phyloP scores from a whole-genome alignment of 2,797 vertebrate genomes.

The Anas capensis region DNA sequence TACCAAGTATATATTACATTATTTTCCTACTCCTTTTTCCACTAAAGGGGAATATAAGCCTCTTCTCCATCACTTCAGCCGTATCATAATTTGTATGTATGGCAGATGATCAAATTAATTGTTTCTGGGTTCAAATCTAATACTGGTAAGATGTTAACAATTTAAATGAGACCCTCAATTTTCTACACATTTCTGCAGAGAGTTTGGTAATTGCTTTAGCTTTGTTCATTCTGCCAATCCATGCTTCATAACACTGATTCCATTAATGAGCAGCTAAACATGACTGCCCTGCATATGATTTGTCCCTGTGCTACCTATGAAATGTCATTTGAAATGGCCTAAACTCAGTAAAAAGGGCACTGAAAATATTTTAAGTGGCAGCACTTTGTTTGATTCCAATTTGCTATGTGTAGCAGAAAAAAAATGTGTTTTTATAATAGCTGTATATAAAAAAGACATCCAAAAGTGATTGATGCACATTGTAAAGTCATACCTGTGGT shows the following conservation, averaged over 20 bases:
- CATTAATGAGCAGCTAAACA: slow-evolving; percentile 62
- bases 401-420: neutral
- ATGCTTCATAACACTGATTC: slow-evolving; percentile 54
- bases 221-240: slow-evolving; percentile 31
- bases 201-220: slow-evolving; percentile 6
- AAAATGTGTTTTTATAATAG: neutral
- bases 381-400: neutral
- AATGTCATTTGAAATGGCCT: neutral
- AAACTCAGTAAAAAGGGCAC: slow-evolving; percentile 11
- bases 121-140: slow-evolving; percentile 62
- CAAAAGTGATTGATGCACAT: neutral
- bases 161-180: slow-evolving; percentile 69
- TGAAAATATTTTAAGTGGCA: neutral
- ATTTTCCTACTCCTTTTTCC: slow-evolving; percentile 15
- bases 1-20: neutral
- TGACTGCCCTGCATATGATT: slow-evolving; percentile 26
- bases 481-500: neutral
- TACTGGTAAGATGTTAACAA: slow-evolving; percentile 60
- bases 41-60: neutral
- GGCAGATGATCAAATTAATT: slow-evolving; percentile 66
- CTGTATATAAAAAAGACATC: neutral
- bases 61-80: slow-evolving; percentile 32
- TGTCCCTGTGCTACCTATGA: neutral
- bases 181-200: slow-evolving; percentile 32
- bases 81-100: slow-evolving; percentile 53